A percentile compares a stretch with the other conserved stretches of the same genome.
Evolutionary conservation across 1,140 invertebrate genomes (phyloP).

Genomic region (Chironomus striatipennis): DNA sequence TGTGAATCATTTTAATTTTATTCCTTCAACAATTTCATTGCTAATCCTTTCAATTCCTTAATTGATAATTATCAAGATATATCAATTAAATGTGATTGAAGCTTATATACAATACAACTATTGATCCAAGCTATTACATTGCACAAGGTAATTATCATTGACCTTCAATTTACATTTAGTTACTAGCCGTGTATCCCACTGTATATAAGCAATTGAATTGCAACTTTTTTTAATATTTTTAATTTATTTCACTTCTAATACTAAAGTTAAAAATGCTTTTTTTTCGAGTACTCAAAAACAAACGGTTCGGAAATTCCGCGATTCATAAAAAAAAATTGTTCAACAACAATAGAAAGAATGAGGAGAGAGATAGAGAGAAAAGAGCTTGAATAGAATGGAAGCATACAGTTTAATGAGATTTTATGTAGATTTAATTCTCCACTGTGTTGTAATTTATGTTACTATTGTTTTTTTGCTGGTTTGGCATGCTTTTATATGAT

Average conservation of each 20-base stretch:
- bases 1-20: no score
- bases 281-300: neutral
- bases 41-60: no score
- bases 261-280: neutral
- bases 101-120: no score
- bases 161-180: constrained; percentile 19
- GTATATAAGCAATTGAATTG: neutral
- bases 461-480: constrained; percentile 2
- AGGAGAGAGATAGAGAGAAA: neutral
- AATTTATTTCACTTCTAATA: neutral
- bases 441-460: constrained; percentile 6
- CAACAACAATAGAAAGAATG: neutral
- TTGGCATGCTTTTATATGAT: neutral
- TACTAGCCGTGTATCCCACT: neutral
- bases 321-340: neutral
- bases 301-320: constrained; percentile 11
- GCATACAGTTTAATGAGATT: constrained; percentile 23
- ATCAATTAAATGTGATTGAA: no score
- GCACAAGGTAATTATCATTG: constrained; percentile 13
- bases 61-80: no score
- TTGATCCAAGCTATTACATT: neutral
- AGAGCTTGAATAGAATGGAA: neutral
- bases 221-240: neutral
- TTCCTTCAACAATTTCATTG: no score
- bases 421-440: constrained; percentile 22